phyloP scores from a whole-genome alignment of 1,140 invertebrate genomes.

The Helicoverpa zea region DNA sequence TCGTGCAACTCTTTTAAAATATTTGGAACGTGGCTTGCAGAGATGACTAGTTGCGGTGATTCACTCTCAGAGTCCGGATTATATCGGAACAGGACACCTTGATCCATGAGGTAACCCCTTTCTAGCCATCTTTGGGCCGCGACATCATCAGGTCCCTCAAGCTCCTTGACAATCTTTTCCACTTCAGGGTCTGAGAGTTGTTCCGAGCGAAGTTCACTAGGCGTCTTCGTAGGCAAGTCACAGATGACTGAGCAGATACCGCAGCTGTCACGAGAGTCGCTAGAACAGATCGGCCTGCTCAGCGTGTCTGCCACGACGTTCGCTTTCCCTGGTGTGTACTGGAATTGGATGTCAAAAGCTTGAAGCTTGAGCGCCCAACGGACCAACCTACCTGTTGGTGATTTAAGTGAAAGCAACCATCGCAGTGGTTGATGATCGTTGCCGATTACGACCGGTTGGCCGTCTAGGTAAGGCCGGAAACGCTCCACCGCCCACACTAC shows the following conservation, averaged over 20 bases:
- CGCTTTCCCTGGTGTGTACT: slow-evolving; percentile 55
- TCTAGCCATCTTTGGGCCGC: no score
- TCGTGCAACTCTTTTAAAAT: no score
- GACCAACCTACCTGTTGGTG: slow-evolving; percentile 68
- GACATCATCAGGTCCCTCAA: no score
- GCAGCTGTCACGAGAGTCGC: slow-evolving; percentile 28
- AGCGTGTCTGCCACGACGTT: slow-evolving; percentile 70
- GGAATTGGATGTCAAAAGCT: no score
- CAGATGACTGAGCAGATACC: slow-evolving; percentile 51
- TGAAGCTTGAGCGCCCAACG: slow-evolving; percentile 52
- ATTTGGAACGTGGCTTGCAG: no score
- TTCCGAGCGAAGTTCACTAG: slow-evolving; percentile 25
- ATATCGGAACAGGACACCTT: no score
- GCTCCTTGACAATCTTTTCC: no score
- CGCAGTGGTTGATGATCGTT: slow-evolving; percentile 80
- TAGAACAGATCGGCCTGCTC: slow-evolving; percentile 48
- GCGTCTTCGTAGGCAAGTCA: slow-evolving; percentile 47
- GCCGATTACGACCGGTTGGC: slow-evolving; percentile 69
- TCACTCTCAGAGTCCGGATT: background rate
- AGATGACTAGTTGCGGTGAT: no score
- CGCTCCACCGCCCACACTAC: slow-evolving; percentile 80
- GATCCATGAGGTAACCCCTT: no score
- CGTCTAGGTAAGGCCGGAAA: slow-evolving; percentile 73
- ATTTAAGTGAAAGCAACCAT: slow-evolving; percentile 81
- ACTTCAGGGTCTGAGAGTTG: no score